A percentile compares a stretch with the other conserved stretches of the same genome.
phyloP scores from a whole-genome alignment of 2,888 invertebrate species.

The Lepeophtheirus nordmannii region DNA sequence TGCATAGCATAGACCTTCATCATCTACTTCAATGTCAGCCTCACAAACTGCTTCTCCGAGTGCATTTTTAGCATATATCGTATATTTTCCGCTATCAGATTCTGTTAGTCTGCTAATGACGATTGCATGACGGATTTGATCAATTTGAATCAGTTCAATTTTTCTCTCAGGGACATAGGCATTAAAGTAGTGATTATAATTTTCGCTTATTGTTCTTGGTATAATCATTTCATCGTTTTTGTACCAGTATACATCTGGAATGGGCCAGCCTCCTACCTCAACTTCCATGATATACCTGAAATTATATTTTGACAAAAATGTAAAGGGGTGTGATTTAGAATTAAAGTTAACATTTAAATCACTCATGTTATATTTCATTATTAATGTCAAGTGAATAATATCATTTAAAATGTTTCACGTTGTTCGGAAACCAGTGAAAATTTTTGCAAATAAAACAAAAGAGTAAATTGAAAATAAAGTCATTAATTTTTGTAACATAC shows the following conservation, averaged over 20 bases:
- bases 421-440: too few relatives aligned
- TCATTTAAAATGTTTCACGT: too few relatives aligned
- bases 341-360: too few relatives aligned
- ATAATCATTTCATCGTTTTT: constrained; percentile 22
- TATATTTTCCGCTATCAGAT: constrained; percentile 15
- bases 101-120: constrained; percentile 10
- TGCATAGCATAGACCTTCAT: neutral
- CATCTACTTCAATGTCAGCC: constrained; percentile 15
- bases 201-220: constrained; percentile 16
- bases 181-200: constrained; percentile 20
- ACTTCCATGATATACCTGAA: constrained; percentile 9
- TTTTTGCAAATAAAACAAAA: too few relatives aligned
- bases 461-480: too few relatives aligned
- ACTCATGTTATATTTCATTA: too few relatives aligned
- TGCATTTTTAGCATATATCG: constrained; percentile 17
- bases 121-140: constrained; percentile 21
- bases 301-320: too few relatives aligned
- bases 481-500: too few relatives aligned
- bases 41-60: too few relatives aligned
- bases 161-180: constrained; percentile 21
- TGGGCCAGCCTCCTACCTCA: constrained; percentile 24
- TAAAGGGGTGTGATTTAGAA: too few relatives aligned
- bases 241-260: constrained; percentile 23
- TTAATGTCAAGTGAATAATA: too few relatives aligned
- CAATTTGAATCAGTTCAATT: constrained; percentile 20